Base-by-base conservation (phyloP, 2,113 vertebrate species). In the Panthera tigris region DNA sequence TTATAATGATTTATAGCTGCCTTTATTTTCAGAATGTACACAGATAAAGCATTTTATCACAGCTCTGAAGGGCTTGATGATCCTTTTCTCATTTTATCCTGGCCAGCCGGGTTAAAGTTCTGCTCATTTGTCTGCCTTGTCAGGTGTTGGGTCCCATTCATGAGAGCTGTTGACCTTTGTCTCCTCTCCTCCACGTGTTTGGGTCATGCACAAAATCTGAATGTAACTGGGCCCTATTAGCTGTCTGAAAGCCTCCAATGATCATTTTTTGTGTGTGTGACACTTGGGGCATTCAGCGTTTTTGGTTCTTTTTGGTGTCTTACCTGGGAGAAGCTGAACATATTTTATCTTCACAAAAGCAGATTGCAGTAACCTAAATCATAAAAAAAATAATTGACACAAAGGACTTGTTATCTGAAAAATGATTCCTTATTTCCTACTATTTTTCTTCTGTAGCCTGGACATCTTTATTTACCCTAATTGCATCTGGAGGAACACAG, bases 271-370 rank as follows among this genome's bases (percentile, higher is more conserved):
- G 7, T 23, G 13, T 33, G 41, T 21, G 9, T 23, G 13, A 87
- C 81, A 76, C 3, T 57, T 50, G 29, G n/a, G 31, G 7, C 7
- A 95, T 66, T 97, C 86, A 92, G n/a, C 39, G 66, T 92, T 10
- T 15, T 21, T 52, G 45, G 33, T 11, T 92, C 78, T 63, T 68
- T 85, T 93, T 85, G 52, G 79, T 86, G 85, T 94, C 0, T 0
- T 90, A 63, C 29, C 23, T 10, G 2, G 63, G 86, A 98, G 85
- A 92, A 0, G 71, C 82, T 94, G 31, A 95, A 94, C 92, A 23
- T 65, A 92, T 95, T 93, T 95, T 52, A 29, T 79, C 6, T 29
- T 97, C 68, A 94, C 78, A 52, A 95, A 97, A 76, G 82, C 61
- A 82, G 92, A 57, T 13, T 9, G 27, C 27, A 13, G 15, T 55